Evolutionary conservation across 1,140 invertebrate genomes (phyloP).

Genomic region (Gryllus bimaculatus): DNA sequence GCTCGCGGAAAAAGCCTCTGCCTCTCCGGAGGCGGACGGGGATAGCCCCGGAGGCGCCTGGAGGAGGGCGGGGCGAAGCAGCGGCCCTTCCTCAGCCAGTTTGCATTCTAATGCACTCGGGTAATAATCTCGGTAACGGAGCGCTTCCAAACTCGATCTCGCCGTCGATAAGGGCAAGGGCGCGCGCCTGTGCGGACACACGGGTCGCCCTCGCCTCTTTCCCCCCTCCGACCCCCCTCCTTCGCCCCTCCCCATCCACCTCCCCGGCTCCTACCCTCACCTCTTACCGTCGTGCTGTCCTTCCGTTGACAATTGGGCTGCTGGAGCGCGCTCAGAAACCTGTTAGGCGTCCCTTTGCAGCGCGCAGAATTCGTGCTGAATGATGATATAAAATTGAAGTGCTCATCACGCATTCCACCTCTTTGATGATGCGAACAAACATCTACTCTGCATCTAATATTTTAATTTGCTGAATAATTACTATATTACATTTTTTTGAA

Average conservation of each 20-base stretch:
- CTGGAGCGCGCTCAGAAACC: too few relatives aligned
- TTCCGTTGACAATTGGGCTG: not conserved
- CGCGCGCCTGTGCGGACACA: not conserved
- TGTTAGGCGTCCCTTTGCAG: too few relatives aligned
- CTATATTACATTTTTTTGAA: too few relatives aligned
- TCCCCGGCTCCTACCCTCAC: not conserved
- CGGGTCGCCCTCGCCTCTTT: too few relatives aligned
- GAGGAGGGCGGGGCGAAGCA: not conserved
- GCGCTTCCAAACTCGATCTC: slow-evolving; percentile 2
- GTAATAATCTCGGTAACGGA: slow-evolving; percentile 4
- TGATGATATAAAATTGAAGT: too few relatives aligned
- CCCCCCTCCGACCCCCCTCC: too few relatives aligned
- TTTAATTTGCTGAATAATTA: too few relatives aligned
- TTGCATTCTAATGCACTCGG: not conserved
- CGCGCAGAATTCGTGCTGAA: too few relatives aligned
- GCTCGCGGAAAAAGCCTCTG: not conserved
- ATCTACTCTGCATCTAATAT: too few relatives aligned
- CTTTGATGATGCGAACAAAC: too few relatives aligned
- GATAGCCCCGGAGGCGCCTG: too few relatives aligned
- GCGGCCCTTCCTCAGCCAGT: not conserved
- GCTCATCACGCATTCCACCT: too few relatives aligned
- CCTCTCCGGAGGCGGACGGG: not conserved
- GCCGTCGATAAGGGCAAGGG: not conserved
- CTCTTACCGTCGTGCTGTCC: not conserved
- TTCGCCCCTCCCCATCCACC: not conserved